Conservation (phyloP, 1,140 invertebrate species). For the Eumaeus atala region DNA sequence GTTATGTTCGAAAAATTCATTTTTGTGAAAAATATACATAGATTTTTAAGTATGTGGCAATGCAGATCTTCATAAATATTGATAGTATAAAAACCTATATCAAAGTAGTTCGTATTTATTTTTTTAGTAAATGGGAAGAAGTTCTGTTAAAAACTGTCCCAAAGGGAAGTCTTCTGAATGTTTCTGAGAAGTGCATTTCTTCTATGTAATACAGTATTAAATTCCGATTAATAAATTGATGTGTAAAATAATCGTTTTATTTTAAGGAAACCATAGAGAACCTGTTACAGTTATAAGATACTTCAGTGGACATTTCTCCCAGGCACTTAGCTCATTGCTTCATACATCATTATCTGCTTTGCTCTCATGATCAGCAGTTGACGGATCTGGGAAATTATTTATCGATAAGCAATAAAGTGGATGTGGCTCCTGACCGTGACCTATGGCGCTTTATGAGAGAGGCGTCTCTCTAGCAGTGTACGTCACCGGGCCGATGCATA, state of each 20-base stretch:
- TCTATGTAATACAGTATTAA: slow-evolving; percentile 92
- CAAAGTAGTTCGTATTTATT: slow-evolving; percentile 56
- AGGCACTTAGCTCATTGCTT: too few species aligned
- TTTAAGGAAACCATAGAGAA: too few species aligned
- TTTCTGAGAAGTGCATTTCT: slow-evolving; percentile 91
- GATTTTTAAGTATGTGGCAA: slow-evolving; percentile 73
- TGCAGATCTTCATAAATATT: slow-evolving; percentile 71
- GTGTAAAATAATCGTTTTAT: slow-evolving; percentile 39
- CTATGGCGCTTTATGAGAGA: too few species aligned
- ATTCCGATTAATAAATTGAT: slow-evolving; percentile 77
- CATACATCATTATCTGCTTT: too few species aligned
- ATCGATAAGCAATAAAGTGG: too few species aligned
- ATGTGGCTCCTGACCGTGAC: too few species aligned
- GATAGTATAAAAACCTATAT: slow-evolving; percentile 58
- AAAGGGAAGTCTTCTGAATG: slow-evolving; percentile 85
- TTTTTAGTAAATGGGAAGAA: slow-evolving; percentile 42
- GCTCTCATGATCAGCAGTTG: too few species aligned
- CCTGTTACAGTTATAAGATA: too few species aligned
- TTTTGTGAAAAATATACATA: slow-evolving; percentile 72
- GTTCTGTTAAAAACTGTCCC: slow-evolving; percentile 64
- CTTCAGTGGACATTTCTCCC: too few species aligned
- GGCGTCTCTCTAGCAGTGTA: too few species aligned
- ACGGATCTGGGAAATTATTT: too few species aligned
- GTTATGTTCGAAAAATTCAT: slow-evolving; percentile 58
- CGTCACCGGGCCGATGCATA: too few species aligned